Percentiles rank a stretch among this genome's conserved stretches.
Conservation (phyloP, 2,113 vertebrate species). For the Malaclemys terrapin region DNA sequence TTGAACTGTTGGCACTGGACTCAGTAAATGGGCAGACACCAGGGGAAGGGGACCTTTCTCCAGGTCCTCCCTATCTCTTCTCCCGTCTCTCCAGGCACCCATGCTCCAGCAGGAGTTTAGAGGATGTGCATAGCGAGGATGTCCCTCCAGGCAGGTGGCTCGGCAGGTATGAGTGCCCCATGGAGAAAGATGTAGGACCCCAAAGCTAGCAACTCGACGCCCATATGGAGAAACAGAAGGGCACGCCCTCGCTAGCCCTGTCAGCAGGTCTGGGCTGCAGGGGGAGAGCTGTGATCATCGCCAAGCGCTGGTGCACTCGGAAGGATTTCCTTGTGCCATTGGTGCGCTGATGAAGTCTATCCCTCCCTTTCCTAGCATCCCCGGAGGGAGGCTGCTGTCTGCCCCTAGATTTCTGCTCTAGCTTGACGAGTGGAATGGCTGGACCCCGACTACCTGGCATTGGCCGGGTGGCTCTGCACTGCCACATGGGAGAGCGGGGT, state of each 20-base stretch:
- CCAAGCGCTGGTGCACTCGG: background rate
- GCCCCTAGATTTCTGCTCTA: background rate
- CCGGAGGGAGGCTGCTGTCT: background rate
- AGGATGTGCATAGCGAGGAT: background rate
- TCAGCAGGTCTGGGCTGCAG: background rate
- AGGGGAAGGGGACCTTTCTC: background rate
- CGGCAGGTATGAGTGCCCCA: background rate
- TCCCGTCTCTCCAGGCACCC: background rate
- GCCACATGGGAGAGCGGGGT: background rate
- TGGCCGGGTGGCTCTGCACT: background rate
- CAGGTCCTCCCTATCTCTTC: background rate
- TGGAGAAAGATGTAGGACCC: background rate
- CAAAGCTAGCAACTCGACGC: background rate
- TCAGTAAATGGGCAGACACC: background rate
- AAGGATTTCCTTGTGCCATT: background rate
- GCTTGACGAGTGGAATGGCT: background rate
- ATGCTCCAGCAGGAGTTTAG: too few relatives aligned
- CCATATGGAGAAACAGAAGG: background rate
- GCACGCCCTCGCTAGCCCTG: background rate
- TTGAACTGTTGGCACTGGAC: too few relatives aligned
- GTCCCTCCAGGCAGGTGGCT: background rate
- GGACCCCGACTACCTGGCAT: background rate
- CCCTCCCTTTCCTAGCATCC: background rate
- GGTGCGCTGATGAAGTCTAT: background rate
- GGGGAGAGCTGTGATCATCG: background rate